Percentiles rank a stretch among this genome's conserved stretches.
Evolutionary conservation across 2,797 vertebrate genomes (phyloP).

Genomic region (Oreonectes daqikongensis): DNA sequence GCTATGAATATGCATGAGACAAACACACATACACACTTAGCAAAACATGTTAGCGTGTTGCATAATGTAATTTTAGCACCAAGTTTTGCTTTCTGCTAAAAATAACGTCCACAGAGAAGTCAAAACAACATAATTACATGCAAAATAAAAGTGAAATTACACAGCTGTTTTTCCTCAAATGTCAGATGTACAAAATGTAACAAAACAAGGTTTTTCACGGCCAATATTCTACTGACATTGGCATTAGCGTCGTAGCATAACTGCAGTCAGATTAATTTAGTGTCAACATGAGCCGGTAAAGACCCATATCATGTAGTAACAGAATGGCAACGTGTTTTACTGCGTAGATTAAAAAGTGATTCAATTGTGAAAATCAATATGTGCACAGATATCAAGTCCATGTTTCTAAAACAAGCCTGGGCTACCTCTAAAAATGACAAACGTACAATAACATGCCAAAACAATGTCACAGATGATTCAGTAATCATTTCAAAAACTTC

Average conservation of each 20-base stretch:
- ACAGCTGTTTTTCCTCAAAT: conserved; percentile 22
- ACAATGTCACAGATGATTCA: neutral
- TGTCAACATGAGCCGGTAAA: conserved; percentile 11
- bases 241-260: neutral
- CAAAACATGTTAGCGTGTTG: conserved; percentile 38
- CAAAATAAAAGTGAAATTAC: conserved; percentile 25
- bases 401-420: neutral
- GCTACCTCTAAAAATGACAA: neutral
- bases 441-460: neutral
- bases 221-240: conserved; percentile 26
- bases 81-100: conserved; percentile 56
- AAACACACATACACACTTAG: conserved; percentile 19
- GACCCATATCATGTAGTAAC: neutral
- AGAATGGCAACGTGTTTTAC: neutral
- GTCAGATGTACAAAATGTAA: neutral
- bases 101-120: conserved; percentile 45
- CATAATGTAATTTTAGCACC: conserved; percentile 38
- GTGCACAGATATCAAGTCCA: neutral
- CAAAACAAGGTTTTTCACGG: conserved; percentile 13
- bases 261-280: conserved; percentile 30
- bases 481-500: neutral
- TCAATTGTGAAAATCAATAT: neutral
- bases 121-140: conserved; percentile 28
- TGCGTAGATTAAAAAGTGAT: neutral
- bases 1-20: conserved; percentile 13